Base-by-base conservation (phyloP, 2,797 vertebrate genomes). In the Sebastes cheni region DNA sequence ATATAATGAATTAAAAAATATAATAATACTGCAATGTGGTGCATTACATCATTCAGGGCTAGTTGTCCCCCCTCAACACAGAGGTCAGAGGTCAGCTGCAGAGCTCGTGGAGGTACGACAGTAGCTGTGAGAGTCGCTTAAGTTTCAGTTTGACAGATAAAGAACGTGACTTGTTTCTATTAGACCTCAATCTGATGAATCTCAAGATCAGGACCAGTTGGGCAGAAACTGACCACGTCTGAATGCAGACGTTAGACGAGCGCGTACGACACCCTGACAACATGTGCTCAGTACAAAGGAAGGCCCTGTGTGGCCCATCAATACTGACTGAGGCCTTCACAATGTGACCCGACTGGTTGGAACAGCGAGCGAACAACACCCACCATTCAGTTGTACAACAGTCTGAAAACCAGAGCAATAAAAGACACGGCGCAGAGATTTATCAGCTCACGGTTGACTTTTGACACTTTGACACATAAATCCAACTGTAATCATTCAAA, bases 271-370 rank as follows among this genome's bases (percentile, higher is more conserved):
- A 82, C 32, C n/a, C 54, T 8, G 55, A 85, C 27, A 61, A 32
- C 8, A 32, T 65, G 68, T 65, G 60, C 52, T 58, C 23, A 20
- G 23, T 6, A 90, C 89, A 92, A 88, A 85, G 81, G 30, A 75
- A 20, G 59, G 32, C 72, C 52, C 22, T 83, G 82, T 85, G 12
- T 4, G 39, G 22, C 52, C 25, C 25, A 6, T 76, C 64, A n/a
- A 9, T 27, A 58, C 73, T 16, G 39, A 36, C 34, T 3, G 69
- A 80, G 65, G 25, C 52, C 16, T 22, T 14, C 67, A 88, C 84
- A 89, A 93, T 91, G 92, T 87, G 82, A 79, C 83, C 77, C 1
- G 75, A 94, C 93, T 80, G 86, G 93, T 91, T 89, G 67, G 80
- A 76, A 68, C 77, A 68, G 80, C 27, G 27, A 71, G 62, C 66